phyloP scores from a whole-genome alignment of 1,140 invertebrate genomes.

The Drosophila elegans region DNA sequence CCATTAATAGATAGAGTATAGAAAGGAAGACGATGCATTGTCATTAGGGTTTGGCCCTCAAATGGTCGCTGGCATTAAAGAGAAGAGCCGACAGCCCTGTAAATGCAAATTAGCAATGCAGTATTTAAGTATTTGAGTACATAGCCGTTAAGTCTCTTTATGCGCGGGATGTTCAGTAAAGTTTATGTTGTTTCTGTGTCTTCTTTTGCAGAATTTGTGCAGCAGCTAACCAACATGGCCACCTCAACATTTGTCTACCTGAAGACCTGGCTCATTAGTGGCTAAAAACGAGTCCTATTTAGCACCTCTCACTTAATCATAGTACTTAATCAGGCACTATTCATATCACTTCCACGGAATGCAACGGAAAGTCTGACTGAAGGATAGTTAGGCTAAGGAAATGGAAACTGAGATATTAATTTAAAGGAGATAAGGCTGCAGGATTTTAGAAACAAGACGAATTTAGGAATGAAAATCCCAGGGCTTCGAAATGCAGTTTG shows the following conservation, averaged over 20 bases:
- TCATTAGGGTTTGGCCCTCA: constrained; percentile 11
- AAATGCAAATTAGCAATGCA: constrained; percentile 76
- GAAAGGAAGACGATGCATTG: constrained; percentile 38
- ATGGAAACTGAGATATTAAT: constrained; percentile 27
- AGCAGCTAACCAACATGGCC: constrained; percentile 58
- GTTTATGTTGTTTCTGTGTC: constrained; percentile 61
- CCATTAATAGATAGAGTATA: constrained; percentile 1
- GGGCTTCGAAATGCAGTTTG: constrained; percentile 18
- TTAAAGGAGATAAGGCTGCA: constrained; percentile 1
- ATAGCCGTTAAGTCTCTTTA: constrained; percentile 54
- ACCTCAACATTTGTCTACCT: constrained; percentile 67
- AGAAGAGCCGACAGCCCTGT: constrained; percentile 35
- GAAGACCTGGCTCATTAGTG: constrained; percentile 70
- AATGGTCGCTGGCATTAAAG: constrained; percentile 23
- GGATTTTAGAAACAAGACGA: constrained; percentile 37
- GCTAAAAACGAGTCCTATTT: constrained; percentile 29
- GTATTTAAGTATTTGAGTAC: constrained; percentile 57
- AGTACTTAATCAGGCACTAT: constrained; percentile 7
- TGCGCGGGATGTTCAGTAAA: constrained; percentile 62
- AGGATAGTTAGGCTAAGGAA: constrained; percentile 32
- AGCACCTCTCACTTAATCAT: constrained; percentile 11
- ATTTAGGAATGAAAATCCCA: constrained; percentile 43
- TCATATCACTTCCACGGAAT: constrained; percentile 50
- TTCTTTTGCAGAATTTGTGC: constrained; percentile 73
- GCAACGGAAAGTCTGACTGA: constrained; percentile 69